phyloP scores from a whole-genome alignment of 2,113 vertebrate genomes.

The Brachypteracias leptosomus region DNA sequence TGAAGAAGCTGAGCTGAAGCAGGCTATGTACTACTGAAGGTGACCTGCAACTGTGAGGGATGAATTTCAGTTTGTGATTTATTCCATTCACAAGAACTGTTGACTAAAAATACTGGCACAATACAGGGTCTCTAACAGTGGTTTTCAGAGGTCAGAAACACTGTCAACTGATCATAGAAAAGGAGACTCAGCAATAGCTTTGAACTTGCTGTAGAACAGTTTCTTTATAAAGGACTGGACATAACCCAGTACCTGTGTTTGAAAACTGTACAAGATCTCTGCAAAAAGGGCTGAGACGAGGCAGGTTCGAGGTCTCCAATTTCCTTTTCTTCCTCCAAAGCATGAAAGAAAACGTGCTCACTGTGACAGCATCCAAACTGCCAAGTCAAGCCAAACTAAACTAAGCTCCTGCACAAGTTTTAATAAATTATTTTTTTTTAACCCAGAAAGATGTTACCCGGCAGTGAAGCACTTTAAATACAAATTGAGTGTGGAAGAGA shows the following conservation, averaged over 20 bases:
- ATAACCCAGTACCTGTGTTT: neutral
- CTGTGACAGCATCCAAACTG: neutral
- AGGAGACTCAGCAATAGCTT: neutral
- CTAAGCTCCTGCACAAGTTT: neutral
- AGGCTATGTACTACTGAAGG: neutral
- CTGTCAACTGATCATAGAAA: neutral
- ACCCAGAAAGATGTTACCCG: neutral
- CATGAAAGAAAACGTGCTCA: neutral
- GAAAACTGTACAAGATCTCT: neutral
- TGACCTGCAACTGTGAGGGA: neutral
- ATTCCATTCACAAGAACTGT: neutral
- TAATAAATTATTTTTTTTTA: neutral
- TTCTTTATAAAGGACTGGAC: neutral
- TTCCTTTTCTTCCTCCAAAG: neutral
- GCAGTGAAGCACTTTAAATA: neutral
- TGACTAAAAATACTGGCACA: neutral
- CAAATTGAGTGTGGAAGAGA: neutral
- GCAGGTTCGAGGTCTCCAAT: neutral
- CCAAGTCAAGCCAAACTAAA: neutral
- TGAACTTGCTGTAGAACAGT: neutral
- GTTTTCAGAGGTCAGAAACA: neutral
- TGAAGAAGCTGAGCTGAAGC: neutral
- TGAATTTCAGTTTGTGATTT: neutral
- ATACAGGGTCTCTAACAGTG: neutral
- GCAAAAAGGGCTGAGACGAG: neutral